Evolutionary conservation across 2,888 invertebrate species (phyloP), one percentile per base, ranked within the genome.

Genomic region (Tineola bisselliella): DNA sequence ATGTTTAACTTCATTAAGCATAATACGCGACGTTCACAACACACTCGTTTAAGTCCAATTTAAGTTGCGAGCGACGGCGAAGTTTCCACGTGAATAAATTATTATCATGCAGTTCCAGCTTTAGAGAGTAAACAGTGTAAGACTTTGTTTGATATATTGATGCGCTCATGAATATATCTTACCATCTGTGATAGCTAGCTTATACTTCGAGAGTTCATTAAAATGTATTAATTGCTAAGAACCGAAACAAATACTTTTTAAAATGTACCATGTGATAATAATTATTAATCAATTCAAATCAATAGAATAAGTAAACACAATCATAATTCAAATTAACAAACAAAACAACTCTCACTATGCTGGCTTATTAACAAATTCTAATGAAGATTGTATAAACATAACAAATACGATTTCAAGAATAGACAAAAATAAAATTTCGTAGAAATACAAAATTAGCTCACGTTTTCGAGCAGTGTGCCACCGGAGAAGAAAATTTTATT

Each of bases 61-160:
- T 86, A 87, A 87, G 84, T 84, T 84, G 74, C 70, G 76, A 69
- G 74, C 70, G 75, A 74, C 74, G 76, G 76, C 75, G 76, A 63
- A 81, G 78, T 83, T 84, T 82, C 77, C 79, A 77, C 79, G 81
- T 86, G 81, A 86, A 87, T 86, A 86, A 86, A 86, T 87, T 84
- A 84, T 81, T 78, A 83, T 83, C 77, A 76, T 70, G 74, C 77
- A 75, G 76, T 72, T 74, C 68, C 79, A 75, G 78, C 18, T 33
- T 33, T 33, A 43, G 59, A 44, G 17, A 18, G 59, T 3, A 33
- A 38, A 38, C 25, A 30, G 52, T 11, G 19, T 19, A 52, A 15
- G 17, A 52, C 52, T 52, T 19, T 8, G 56, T 25, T 48, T 48
- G 48, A 17, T 48, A 48, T 15, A 48, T 48, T 38, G 38, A 38